phyloP scores from a whole-genome alignment of 37 sponge, comb jelly and placozoan species.

The Cliona cf. orientalis region DNA sequence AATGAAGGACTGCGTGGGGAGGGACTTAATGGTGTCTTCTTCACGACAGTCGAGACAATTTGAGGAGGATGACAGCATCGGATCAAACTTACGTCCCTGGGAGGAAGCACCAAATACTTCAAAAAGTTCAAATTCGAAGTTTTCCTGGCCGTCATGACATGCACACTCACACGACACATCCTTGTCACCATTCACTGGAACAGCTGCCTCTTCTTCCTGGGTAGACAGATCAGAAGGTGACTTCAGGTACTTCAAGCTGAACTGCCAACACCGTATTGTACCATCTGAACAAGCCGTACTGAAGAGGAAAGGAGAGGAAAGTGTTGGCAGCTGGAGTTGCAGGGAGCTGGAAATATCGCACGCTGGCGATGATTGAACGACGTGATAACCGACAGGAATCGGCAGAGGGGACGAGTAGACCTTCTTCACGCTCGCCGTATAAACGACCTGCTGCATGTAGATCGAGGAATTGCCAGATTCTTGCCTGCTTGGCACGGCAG shows the following conservation, averaged over 20 bases:
- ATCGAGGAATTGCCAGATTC: background rate
- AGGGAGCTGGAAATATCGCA: slow-evolving; percentile 65
- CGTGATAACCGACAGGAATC: slow-evolving; percentile 42
- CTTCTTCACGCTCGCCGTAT: slow-evolving; percentile 25
- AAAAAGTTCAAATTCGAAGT: slow-evolving; percentile 28
- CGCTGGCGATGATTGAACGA: slow-evolving; percentile 35
- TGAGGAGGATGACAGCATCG: background rate
- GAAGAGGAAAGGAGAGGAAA: slow-evolving; percentile 83
- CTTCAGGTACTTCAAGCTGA: background rate
- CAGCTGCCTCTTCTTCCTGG: background rate
- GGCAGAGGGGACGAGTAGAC: slow-evolving; percentile 50
- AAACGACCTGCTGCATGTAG: background rate
- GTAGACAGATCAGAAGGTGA: background rate
- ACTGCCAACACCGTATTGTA: slow-evolving; percentile 70
- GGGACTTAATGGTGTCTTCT: slow-evolving; percentile 4
- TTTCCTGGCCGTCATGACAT: background rate
- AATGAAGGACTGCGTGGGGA: slow-evolving; percentile 23
- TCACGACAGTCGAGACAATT: slow-evolving; percentile 31
- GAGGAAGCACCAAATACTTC: slow-evolving; percentile 52
- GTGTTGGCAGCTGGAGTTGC: slow-evolving; percentile 55
- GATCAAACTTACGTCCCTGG: background rate
- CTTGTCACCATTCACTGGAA: too few relatives aligned
- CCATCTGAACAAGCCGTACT: slow-evolving; percentile 78
- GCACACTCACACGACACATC: too few relatives aligned
- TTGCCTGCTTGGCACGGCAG: background rate